Conservation (phyloP, 1,140 invertebrate species). For the Rhizoglyphus robini region DNA sequence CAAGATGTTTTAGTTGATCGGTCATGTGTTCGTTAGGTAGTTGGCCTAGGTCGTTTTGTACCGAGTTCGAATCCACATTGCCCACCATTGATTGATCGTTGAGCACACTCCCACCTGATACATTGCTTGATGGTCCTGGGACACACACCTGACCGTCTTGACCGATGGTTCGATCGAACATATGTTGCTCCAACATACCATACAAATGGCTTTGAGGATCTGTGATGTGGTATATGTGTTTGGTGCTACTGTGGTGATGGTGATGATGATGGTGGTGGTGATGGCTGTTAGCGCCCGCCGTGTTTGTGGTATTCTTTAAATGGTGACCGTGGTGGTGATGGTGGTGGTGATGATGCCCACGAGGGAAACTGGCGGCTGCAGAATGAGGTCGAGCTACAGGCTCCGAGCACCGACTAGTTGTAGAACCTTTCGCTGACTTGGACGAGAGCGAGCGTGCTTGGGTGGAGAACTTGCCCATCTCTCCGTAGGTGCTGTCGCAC, state of each 20-base stretch:
- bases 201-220: constrained; percentile 24
- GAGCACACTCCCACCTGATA: too few relatives aligned
- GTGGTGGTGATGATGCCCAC: constrained; percentile 3
- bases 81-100: neutral
- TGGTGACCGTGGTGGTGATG: constrained; percentile 4
- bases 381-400: constrained; percentile 22
- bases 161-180: too few relatives aligned
- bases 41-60: neutral
- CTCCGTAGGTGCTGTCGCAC: constrained; percentile 32
- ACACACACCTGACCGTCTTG: too few relatives aligned
- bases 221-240: constrained; percentile 24
- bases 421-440: constrained; percentile 21
- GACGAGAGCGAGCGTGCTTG: constrained; percentile 15
- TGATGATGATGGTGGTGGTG: constrained; percentile 19
- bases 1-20: neutral
- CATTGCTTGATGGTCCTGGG: too few relatives aligned
- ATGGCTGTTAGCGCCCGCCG: neutral
- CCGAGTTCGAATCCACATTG: neutral
- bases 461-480: constrained; percentile 26
- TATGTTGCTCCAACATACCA: neutral
- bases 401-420: constrained; percentile 13
- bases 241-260: constrained; percentile 16
- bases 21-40: neutral
- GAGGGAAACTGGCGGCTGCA: neutral
- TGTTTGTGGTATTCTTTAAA: neutral